Evolutionary conservation across 2,888 invertebrate species (phyloP).

Genomic region (Bugula neritina): DNA sequence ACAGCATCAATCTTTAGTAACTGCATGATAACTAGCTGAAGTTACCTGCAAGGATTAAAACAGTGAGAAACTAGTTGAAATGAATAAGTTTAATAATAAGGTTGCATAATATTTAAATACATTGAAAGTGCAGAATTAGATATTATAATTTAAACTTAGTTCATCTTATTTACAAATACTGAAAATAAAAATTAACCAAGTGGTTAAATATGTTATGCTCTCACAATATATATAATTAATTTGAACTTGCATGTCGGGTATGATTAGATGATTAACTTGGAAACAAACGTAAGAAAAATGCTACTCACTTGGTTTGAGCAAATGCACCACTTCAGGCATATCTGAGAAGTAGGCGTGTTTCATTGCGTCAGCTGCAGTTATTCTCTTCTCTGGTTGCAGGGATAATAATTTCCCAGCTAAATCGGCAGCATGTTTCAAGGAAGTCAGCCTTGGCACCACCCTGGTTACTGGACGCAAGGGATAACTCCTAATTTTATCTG

Average conservation of each 20-base stretch:
- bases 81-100: not conserved
- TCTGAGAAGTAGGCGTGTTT: conserved; percentile 83
- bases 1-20: no score
- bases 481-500: conserved; percentile 46
- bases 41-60: no score
- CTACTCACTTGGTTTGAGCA: conserved; percentile 81
- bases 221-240: not conserved
- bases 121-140: no score
- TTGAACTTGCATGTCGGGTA: not conserved
- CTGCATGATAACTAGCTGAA: no score
- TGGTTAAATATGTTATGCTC: no score
- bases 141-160: no score
- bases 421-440: conserved; percentile 78
- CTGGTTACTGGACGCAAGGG: conserved; percentile 38
- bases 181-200: no score
- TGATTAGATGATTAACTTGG: not conserved
- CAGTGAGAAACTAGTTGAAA: no score
- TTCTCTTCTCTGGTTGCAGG: conserved; percentile 71
- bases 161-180: no score
- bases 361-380: conserved; percentile 80
- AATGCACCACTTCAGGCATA: conserved; percentile 80
- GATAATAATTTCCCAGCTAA: conserved; percentile 75
- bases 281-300: not conserved
- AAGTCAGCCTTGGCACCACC: conserved; percentile 78
- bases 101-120: no score